Percentiles rank a stretch among this genome's conserved stretches.
Evolutionary conservation across 2,888 invertebrate genomes (phyloP).

Genomic region (Biston stratarius): DNA sequence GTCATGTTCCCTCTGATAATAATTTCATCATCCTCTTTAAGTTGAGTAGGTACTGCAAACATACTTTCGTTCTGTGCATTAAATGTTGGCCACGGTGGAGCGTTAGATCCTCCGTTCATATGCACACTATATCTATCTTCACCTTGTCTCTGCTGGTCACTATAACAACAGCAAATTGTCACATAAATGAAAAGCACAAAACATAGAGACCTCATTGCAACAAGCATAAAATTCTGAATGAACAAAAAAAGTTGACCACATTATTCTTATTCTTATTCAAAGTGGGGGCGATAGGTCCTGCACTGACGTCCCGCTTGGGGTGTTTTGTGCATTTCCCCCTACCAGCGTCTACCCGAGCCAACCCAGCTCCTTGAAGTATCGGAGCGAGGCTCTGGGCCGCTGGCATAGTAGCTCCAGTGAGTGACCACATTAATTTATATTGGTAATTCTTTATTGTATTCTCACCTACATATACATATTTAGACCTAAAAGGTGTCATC

Average conservation of each 20-base stretch:
- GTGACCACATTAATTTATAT: conserved; percentile 7
- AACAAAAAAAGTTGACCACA: background rate
- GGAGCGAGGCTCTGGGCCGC: no score
- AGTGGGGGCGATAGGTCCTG: no score
- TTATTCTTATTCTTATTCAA: no score
- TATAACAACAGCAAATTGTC: conserved; percentile 21
- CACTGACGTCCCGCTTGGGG: no score
- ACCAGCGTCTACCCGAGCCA: no score
- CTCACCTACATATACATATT: background rate
- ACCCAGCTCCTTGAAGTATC: no score
- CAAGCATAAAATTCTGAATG: background rate
- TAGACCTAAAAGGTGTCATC: background rate
- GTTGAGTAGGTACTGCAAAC: conserved; percentile 27
- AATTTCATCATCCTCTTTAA: conserved; percentile 22
- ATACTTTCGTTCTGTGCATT: conserved; percentile 22
- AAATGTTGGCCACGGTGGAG: conserved; percentile 21
- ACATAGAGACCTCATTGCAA: conserved; percentile 15
- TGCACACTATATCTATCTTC: conserved; percentile 22
- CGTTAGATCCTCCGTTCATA: conserved; percentile 24
- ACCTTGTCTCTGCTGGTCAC: conserved; percentile 28
- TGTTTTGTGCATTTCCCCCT: no score
- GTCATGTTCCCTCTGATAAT: conserved; percentile 22
- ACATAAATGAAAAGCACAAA: conserved; percentile 15
- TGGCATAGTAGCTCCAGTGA: no score
- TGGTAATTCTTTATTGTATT: background rate